Percentiles rank a stretch among this genome's conserved stretches.
Evolutionary conservation across 2,888 invertebrate species (phyloP).

Genomic region (Drosophila nr. perissopoda): DNA sequence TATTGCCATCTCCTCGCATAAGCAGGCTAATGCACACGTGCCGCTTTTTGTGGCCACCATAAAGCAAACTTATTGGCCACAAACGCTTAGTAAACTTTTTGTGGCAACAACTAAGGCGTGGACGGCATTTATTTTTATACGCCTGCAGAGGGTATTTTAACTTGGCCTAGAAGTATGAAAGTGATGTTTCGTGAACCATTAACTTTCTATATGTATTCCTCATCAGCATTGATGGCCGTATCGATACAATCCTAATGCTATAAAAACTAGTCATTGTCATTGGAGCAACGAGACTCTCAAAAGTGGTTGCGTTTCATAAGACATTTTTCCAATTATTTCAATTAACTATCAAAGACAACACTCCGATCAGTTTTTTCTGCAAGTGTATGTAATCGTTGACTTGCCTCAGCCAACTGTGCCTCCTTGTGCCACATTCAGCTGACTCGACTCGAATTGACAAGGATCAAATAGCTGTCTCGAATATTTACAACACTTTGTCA

Average conservation of each 20-base stretch:
- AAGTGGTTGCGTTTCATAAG: not conserved
- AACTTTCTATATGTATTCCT: not conserved
- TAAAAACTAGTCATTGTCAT: not conserved
- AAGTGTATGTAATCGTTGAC: not conserved
- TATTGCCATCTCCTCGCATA: not conserved
- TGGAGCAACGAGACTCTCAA: not conserved
- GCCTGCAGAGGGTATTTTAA: slow-evolving; percentile 6
- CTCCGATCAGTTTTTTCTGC: not conserved
- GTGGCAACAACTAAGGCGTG: not conserved
- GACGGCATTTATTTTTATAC: not conserved
- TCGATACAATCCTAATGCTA: not conserved
- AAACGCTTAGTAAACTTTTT: slow-evolving; percentile 50
- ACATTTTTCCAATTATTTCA: not conserved
- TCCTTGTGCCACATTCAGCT: slow-evolving; percentile 8
- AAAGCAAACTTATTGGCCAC: slow-evolving; percentile 46
- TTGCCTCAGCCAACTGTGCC: not conserved
- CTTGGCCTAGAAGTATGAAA: not conserved
- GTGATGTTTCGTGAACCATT: not conserved
- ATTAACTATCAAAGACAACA: not conserved
- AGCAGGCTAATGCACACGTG: slow-evolving; percentile 48
- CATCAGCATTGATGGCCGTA: not conserved
- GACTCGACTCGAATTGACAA: slow-evolving; percentile 29
- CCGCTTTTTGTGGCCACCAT: slow-evolving; percentile 36
- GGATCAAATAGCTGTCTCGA: slow-evolving; percentile 15
- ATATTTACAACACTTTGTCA: slow-evolving; percentile 9